Evolutionary conservation across 2,113 vertebrate genomes (phyloP), one percentile per base, ranked within the genome.

Genomic region (Menidia beryllina): DNA sequence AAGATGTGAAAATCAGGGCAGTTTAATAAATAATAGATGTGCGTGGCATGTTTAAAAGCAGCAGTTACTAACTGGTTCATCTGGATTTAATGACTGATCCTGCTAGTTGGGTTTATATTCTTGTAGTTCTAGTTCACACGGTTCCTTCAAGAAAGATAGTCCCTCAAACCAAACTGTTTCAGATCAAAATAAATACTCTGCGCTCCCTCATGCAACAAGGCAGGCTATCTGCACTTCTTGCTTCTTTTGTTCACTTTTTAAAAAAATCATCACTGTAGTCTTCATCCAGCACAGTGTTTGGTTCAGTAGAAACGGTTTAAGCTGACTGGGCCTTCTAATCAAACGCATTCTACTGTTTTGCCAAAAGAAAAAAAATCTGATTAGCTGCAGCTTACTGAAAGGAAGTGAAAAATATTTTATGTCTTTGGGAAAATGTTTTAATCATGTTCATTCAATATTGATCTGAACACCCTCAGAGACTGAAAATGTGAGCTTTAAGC

Each of bases 111-210:
- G 55, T 55, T 57, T 43, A 17, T 26, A 27, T 67, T 80, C 63
- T 66, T 60, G 78, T 82, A 43, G 43, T 72, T 86, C 82, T 59
- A 13, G 69, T 73, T 72, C 2, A 49, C 8, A 10, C 52, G 20
- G 20, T 68, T 3, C 30, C 15, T 7, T 20, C 25, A 20, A 4
- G 48, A 26, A 56, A 34, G 15, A 39, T n/a, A 39, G 30, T 23
- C n/a, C 24, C 4, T 58, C 56, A 23, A n/a, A 34, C 36, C 19
- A 34, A n/a, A 34, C n/a, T 10, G 19, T 20, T 15, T 27, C 3
- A 12, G 27, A 55, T 2, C 15, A 9, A 55, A 55, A 55, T 30
- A 36, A 36, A 36, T 34, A 26, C 24, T 13, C 21, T 25, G 38
- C 14, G 23, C 6, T 45, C 41, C 41, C 3, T 19, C 19, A n/a